Evolutionary conservation across 2,797 vertebrate genomes (phyloP).

Genomic region (Sitta carolinensis): DNA sequence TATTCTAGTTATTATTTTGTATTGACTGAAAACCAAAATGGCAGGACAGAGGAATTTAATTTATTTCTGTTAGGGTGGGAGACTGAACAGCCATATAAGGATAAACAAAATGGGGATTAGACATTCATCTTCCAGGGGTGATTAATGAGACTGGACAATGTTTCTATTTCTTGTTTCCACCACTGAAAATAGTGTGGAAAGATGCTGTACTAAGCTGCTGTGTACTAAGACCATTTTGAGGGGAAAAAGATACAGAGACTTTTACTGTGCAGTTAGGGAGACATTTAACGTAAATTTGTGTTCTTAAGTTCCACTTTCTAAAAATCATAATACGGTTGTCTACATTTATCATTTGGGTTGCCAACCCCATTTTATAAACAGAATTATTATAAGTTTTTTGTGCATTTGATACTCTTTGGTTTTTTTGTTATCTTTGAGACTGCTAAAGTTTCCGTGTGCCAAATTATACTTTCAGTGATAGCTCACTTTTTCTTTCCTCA

Average conservation of each 20-base stretch:
- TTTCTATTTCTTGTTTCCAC: not conserved
- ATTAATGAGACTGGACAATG: not conserved
- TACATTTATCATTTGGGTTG: not conserved
- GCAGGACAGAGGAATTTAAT: not conserved
- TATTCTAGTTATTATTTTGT: not conserved
- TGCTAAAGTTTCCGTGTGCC: not conserved
- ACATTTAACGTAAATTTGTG: not conserved
- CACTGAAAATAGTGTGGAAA: not conserved
- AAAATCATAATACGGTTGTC: not conserved
- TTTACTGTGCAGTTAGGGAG: not conserved
- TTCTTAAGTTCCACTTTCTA: not conserved
- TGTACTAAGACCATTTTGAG: not conserved
- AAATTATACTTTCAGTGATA: not conserved
- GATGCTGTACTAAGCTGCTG: not conserved
- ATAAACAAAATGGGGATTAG: not conserved
- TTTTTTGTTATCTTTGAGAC: not conserved
- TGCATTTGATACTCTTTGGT: not conserved
- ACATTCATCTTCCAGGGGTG: not conserved
- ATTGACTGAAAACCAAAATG: not conserved
- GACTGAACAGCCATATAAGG: not conserved
- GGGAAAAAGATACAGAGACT: not conserved
- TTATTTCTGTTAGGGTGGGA: not conserved
- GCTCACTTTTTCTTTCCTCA: not conserved
- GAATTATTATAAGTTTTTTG: not conserved
- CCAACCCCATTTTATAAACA: not conserved